Evolutionary conservation across 1,140 invertebrate genomes (phyloP), one percentile per base, ranked within the genome.

Genomic region (Musca vetustissima): DNA sequence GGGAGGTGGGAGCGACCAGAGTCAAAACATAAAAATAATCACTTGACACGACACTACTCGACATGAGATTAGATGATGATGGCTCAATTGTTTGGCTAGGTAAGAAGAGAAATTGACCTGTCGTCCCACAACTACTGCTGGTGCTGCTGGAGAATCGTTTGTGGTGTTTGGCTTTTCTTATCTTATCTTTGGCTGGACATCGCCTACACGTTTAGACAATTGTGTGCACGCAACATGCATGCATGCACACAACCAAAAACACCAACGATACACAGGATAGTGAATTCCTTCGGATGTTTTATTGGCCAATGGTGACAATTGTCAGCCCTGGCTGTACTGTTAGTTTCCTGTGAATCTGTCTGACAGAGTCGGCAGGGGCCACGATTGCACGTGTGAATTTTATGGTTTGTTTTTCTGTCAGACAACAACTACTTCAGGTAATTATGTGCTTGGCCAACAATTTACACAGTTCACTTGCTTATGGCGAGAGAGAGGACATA

Each of bases 301-400:
- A 28, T 28, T 28, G 28, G 3, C 28, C 8, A 28, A 28, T 28
- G 8, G 28, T 61, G 32, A 43, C 36, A 43, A 43, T 43, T 43
- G 36, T 43, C 17, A 22, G 52, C 52, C 1, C 36, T 2, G 25
- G 4, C n/a, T 24, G 53, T 57, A 61, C 57, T 61, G 57, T 61
- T 61, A 61, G 57, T 61, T 61, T 61, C 57, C 57, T 61, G 57
- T 61, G 57, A 61, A 61, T 19, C 11, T 61, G 53, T 15, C 11
- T 57, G 52, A 21, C 25, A 59, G 3, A 28, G 28, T 32, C 28
- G 3, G 28, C 28, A 32, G 36, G 36, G 11, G 36, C 6, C 6
- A 36, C 36, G 57, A 61, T 61, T 61, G 57, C 57, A 61, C 57
- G 57, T 61, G 57, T 61, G 57, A 61, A 61, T 61, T 61, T 61